These are phyloP conservation scores for Chaetops frenatus DNA, from an alignment of 2,113 vertebrate species.

Conservation along the genomic window DNA sequence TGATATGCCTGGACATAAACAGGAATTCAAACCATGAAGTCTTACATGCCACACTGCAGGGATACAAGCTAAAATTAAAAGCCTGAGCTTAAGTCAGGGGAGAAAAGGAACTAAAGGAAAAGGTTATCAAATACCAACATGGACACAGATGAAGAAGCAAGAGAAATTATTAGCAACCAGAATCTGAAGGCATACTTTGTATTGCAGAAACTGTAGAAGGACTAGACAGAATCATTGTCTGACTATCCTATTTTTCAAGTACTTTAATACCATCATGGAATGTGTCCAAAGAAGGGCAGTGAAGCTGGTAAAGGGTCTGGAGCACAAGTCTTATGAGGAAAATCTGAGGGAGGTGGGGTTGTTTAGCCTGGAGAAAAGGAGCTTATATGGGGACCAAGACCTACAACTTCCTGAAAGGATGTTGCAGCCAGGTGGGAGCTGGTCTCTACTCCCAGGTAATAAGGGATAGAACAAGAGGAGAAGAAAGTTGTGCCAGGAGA, in stretches of 20 bases:
- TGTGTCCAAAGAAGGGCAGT: fast-evolving
- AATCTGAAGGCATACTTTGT: neutral
- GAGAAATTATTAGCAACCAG: neutral
- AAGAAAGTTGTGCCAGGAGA: neutral
- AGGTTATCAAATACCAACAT: neutral
- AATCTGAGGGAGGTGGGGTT: neutral
- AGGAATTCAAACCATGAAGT: neutral
- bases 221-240: neutral
- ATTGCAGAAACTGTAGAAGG: neutral
- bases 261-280: neutral
- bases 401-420: neutral
- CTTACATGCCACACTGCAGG: neutral
- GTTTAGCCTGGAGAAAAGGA: neutral
- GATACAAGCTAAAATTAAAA: neutral
- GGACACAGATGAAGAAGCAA: neutral
- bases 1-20: neutral
- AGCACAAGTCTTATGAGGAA: neutral
- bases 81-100: neutral
- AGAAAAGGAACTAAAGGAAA: neutral
- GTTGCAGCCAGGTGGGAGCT: neutral
- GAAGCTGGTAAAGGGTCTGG: neutral
- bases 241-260: neutral
- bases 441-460: neutral
- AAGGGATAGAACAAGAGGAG: neutral
- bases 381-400: too few relatives aligned